Evolutionary conservation across 2,113 vertebrate genomes (phyloP), one percentile per base, ranked within the genome.

Genomic region (Morone chrysops): DNA sequence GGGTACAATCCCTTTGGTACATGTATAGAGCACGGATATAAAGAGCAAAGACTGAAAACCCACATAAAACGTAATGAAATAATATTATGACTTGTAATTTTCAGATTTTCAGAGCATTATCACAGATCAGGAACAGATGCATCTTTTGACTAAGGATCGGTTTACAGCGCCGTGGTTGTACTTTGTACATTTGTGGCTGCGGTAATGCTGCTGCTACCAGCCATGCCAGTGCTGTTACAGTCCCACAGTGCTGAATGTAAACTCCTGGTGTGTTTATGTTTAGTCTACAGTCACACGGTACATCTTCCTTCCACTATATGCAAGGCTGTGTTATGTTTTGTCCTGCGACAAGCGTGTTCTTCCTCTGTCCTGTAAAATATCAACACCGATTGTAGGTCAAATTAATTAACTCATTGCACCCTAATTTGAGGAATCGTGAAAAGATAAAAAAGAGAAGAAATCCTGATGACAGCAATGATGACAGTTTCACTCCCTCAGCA

Each of bases 201-300:
- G 83, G 71, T 81, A 67, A 63, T 17, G 48, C 66, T 69, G 76
- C 75, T n/a, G 59, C 76, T 47, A 62, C 61, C 82, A 76, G 68
- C 61, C 68, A 5, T 75, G 78, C 78, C 82, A 69, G 75, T 1
- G 38, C 76, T 53, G 66, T 43, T 59, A 67, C 69, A 71, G 73
- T 48, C 77, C 69, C 59, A 40, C 69, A 57, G 75, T 71, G 51
- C 54, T 50, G 4, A 84, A 70, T 75, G 90, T 87, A 91, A 90
- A 89, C 89, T 50, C 17, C 22, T 3, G n/a, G 13, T 40, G 59
- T 83, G 83, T 89, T 89, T 85, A 77, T 90, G 85, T 91, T 89
- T 87, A 88, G 88, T 86, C 91, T 93, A 45, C 76, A 40, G 38
- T 36, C 65, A 0, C 25, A 76, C 20, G 11, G 75, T 70, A 66